A percentile compares a stretch with the other conserved stretches of the same genome.
Evolutionary conservation across 2,113 vertebrate species (phyloP).

Genomic region (Vulpes vulpes): DNA sequence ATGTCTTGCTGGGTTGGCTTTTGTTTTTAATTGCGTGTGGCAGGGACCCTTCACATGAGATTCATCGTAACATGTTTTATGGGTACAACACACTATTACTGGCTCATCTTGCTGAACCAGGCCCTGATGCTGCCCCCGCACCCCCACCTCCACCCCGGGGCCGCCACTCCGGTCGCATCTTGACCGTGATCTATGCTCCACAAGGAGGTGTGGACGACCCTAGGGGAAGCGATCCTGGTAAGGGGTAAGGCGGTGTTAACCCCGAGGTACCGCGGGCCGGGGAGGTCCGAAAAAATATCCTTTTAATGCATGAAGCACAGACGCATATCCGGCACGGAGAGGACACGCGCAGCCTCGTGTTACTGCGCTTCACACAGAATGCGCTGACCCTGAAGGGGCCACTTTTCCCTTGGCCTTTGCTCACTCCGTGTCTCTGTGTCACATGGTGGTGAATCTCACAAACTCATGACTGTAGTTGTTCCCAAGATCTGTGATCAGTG

Average conservation of each 20-base stretch:
- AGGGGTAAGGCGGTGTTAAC: neutral
- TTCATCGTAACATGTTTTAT: neutral
- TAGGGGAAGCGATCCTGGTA: neutral
- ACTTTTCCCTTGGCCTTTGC: neutral
- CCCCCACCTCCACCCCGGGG: too few species aligned
- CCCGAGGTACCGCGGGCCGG: neutral
- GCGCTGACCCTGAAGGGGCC: neutral
- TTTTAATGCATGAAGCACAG: neutral
- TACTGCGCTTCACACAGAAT: too few species aligned
- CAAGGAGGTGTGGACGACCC: neutral
- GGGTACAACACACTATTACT: neutral
- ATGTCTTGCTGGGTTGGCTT: neutral
- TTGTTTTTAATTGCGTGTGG: neutral
- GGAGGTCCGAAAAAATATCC: neutral
- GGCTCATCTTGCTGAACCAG: too few species aligned
- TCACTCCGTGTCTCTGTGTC: neutral
- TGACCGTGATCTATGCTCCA: too few species aligned
- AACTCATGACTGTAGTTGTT: neutral
- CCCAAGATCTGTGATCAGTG: neutral
- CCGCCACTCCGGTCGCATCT: too few species aligned
- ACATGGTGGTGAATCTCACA: accelerated
- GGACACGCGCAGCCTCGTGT: neutral
- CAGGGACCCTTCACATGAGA: neutral
- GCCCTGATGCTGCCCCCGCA: too few species aligned
- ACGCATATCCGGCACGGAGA: too few species aligned